Base-by-base conservation (phyloP, 2,797 vertebrate species). In the Scomberomorus guttatus region DNA sequence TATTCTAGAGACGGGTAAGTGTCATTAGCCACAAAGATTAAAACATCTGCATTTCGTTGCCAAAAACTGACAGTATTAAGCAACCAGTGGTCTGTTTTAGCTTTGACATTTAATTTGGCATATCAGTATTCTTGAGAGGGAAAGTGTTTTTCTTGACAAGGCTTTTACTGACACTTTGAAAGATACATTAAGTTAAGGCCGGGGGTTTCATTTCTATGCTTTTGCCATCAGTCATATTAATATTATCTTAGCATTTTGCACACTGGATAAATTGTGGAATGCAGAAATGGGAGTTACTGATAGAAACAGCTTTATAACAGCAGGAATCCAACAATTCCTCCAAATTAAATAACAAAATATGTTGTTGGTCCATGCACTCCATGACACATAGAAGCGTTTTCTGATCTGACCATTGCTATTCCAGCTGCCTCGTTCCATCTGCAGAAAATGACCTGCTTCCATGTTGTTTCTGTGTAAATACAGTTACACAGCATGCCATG, bases 1-100 rank as follows among this genome's bases (percentile, higher is more conserved):
- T 32, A 9, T 81, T 80, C 52, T 65, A 62, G 56, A 52, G 42
- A 63, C 69, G 39, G 4, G 42, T 65, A 51, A 74, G 37, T 60
- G 66, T 71, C 27, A 52, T 62, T 22, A 51, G 29, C 55, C 42
- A 74, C 17, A 58, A 37, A 20, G 50, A 42, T 75, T 51, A 55
- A 67, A 71, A 37, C 68, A 56, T 20, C 17, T 32, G 6, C 13
- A 29, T 13, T 59, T 58, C 37, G 22, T 29, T 60, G 20, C 66
- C 51, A 54, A 67, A 65, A 42, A 62, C 20, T 17, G 24, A 10
- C 46, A 44, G 57, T 48, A 13, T 72, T n/a, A 55, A 17, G 17
- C 34, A 37, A 22, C 7, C 15, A 27, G 10, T 2, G 64, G 22
- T 72, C 2, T 56, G 67, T 46, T 50, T 9, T 7, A 20, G 12